Conservation (phyloP, 2,888 invertebrate genomes). For the Clistopyga incitator region DNA sequence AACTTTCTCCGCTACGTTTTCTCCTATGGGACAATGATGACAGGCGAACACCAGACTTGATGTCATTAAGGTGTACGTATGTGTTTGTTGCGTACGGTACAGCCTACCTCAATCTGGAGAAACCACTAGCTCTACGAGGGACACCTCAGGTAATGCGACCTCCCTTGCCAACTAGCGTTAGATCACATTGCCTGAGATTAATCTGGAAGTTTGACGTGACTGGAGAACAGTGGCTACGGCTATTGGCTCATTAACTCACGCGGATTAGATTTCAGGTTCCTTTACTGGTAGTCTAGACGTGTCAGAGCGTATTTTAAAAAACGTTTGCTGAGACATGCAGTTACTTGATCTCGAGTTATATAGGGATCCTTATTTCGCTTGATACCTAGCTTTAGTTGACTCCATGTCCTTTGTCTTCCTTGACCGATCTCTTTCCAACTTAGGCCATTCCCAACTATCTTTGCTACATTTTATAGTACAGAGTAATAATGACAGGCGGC, state of each 20-base stretch:
- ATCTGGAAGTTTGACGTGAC: slow-evolving; percentile 71
- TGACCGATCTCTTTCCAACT: neutral
- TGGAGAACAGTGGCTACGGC: slow-evolving; percentile 22
- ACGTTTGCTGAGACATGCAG: too few species aligned
- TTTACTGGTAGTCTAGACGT: too few species aligned
- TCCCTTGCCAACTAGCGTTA: neutral
- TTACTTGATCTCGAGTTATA: too few species aligned
- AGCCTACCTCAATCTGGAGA: slow-evolving; percentile 64
- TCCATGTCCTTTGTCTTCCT: neutral
- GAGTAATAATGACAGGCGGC: slow-evolving; percentile 5
- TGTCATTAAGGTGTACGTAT: neutral
- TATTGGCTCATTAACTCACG: slow-evolving; percentile 69
- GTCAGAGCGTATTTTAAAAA: too few species aligned
- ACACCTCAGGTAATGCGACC: neutral
- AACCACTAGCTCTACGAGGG: slow-evolving; percentile 32
- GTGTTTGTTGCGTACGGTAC: slow-evolving; percentile 43
- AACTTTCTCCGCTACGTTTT: slow-evolving; percentile 25
- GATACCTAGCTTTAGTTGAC: slow-evolving; percentile 1
- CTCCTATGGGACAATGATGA: slow-evolving; percentile 5
- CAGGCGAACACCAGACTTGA: neutral
- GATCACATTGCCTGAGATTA: slow-evolving; percentile 72
- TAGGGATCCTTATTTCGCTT: neutral
- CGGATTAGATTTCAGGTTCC: slow-evolving; percentile 45
- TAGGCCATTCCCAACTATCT: slow-evolving; percentile 17
- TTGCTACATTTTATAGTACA: too few species aligned